Evolutionary conservation across 2,113 vertebrate species (phyloP).

Genomic region (Limanda limanda): DNA sequence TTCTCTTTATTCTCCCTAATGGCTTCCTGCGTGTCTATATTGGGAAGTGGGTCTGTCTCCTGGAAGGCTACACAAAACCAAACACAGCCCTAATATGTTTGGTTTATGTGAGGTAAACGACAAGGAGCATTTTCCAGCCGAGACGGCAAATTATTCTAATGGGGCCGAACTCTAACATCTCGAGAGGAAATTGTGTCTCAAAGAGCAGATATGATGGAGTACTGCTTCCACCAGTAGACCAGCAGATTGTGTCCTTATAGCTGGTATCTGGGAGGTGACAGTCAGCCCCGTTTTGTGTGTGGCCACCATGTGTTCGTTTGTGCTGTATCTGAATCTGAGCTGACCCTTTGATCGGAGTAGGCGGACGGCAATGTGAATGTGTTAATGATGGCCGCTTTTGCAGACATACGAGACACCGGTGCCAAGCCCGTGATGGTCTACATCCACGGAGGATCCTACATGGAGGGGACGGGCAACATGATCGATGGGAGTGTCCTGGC

Average conservation of each 20-base stretch:
- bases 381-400: constrained; percentile 87
- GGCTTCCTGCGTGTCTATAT: constrained; percentile 68
- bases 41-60: constrained; percentile 58
- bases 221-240: constrained; percentile 34
- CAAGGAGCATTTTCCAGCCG: constrained; percentile 38
- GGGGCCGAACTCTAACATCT: constrained; percentile 43
- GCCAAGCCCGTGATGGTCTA: constrained; percentile 99
- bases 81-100: constrained; percentile 45
- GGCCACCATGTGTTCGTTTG: constrained; percentile 49
- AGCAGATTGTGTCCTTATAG: constrained; percentile 41
- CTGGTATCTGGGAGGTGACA: constrained; percentile 84
- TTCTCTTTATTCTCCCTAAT: constrained; percentile 71
- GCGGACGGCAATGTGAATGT: constrained; percentile 77
- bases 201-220: constrained; percentile 34
- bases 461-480: constrained; percentile 99
- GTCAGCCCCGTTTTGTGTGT: constrained; percentile 66
- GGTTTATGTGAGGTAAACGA: constrained; percentile 49
- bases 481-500: constrained; percentile 98
- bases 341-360: constrained; percentile 71
- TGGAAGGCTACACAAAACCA: constrained; percentile 52
- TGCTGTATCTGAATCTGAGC: constrained; percentile 69
- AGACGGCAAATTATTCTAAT: constrained; percentile 59
- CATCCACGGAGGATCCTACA: constrained; percentile 98
- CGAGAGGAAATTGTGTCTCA: constrained; percentile 55
- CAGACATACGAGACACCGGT: constrained; percentile 99